Conservation (phyloP, 2,797 vertebrate species). For the Halcyon chelicuti region DNA sequence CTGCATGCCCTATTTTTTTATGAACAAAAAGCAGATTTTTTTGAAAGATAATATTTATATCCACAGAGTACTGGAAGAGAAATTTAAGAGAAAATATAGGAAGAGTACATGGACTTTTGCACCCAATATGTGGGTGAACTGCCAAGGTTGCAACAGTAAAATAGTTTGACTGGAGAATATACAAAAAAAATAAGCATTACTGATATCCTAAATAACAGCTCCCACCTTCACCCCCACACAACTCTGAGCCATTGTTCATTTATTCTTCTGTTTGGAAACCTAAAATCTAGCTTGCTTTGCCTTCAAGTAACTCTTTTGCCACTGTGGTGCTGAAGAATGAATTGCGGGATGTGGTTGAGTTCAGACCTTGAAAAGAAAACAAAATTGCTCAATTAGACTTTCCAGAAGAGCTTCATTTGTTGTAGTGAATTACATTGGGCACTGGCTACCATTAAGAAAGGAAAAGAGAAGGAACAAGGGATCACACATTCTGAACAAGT, state of each 20-base stretch:
- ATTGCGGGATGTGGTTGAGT: constrained; percentile 40
- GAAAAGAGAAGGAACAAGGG: constrained; percentile 11
- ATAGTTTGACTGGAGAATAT: not conserved
- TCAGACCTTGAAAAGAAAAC: constrained; percentile 64
- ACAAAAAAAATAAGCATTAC: not conserved
- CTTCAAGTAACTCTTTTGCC: constrained; percentile 13
- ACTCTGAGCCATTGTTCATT: not conserved
- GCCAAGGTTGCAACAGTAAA: not conserved
- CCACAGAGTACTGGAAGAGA: not conserved
- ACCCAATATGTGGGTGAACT: not conserved
- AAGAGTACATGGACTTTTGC: not conserved
- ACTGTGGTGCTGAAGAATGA: constrained; percentile 14
- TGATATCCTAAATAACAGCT: not conserved
- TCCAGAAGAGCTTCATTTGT: constrained; percentile 69
- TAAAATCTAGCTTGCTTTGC: not conserved
- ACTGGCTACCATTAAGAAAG: constrained; percentile 38
- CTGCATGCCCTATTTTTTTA: not conserved
- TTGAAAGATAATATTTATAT: not conserved
- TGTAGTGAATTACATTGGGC: constrained; percentile 64
- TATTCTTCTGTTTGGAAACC: constrained; percentile 12
- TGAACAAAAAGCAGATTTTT: not conserved
- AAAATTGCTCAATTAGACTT: constrained; percentile 70
- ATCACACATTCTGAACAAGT: constrained; percentile 38
- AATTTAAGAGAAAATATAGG: not conserved
- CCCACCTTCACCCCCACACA: not conserved